phyloP scores from a whole-genome alignment of 1,140 invertebrate genomes.

The Brachionus asplanchnoidis region DNA sequence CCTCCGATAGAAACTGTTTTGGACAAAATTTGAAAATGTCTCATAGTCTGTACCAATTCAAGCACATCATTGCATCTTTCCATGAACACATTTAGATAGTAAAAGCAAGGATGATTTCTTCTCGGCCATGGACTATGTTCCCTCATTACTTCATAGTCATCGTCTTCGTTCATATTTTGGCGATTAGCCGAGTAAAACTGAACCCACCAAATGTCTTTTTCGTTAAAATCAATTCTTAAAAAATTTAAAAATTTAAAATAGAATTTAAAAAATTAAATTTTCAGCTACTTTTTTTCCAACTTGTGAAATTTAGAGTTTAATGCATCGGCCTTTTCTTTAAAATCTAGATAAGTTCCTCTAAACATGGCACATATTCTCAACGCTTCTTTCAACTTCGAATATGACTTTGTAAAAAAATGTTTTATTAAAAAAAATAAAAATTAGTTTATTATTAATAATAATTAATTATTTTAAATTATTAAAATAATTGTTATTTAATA shows the following conservation, averaged over 20 bases:
- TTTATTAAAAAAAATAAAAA: no score
- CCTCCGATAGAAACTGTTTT: conserved; percentile 55
- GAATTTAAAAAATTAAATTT: neutral
- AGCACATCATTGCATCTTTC: conserved; percentile 58
- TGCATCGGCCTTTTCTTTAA: conserved; percentile 55
- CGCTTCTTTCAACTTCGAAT: conserved; percentile 54
- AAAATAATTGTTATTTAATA: neutral
- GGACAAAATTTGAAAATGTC: conserved; percentile 54
- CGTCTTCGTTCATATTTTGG: conserved; percentile 45
- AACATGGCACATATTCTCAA: conserved; percentile 56
- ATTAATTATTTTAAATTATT: neutral
- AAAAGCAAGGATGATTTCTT: conserved; percentile 55
- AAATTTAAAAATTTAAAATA: neutral
- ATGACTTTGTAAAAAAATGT: conserved; percentile 49
- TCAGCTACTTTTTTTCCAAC: conserved; percentile 54
- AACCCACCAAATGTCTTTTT: conserved; percentile 42
- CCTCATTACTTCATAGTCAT: conserved; percentile 52
- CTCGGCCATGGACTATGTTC: conserved; percentile 55
- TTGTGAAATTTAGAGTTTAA: conserved; percentile 54
- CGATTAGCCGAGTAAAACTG: conserved; percentile 26
- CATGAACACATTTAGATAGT: conserved; percentile 56
- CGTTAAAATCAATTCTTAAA: conserved; percentile 13
- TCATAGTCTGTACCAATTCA: conserved; percentile 55
- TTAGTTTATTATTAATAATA: conserved; percentile 40
- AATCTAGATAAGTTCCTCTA: conserved; percentile 56